phyloP scores from a whole-genome alignment of 2,888 invertebrate species.

The Pegoplata infirma region DNA sequence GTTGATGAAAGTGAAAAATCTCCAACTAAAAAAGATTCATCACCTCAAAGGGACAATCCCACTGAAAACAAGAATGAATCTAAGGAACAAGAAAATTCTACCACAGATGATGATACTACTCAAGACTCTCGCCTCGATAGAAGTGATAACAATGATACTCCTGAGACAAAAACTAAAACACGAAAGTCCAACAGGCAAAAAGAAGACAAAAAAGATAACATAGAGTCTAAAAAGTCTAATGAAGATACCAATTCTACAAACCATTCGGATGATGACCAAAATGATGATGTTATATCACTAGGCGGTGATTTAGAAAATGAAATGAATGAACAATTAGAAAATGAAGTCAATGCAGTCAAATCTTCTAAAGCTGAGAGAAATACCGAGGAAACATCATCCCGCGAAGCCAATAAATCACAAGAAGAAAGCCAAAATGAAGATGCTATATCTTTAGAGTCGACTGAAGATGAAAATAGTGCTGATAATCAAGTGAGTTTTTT shows the following conservation, averaged over 20 bases:
- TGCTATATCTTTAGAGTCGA: conserved; percentile 72
- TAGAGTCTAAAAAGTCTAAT: conserved; percentile 1
- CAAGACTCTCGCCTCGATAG: neutral
- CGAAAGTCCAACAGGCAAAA: conserved; percentile 2
- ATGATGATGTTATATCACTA: conserved; percentile 77
- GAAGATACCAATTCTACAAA: conserved; percentile 27
- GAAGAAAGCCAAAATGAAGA: conserved; percentile 67
- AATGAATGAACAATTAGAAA: conserved; percentile 75
- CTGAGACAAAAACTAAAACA: neutral
- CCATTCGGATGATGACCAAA: conserved; percentile 73
- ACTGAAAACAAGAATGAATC: neutral
- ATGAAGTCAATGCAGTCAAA: conserved; percentile 64
- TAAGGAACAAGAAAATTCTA: neutral
- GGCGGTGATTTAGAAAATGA: conserved; percentile 76
- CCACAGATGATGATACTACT: conserved; percentile 2
- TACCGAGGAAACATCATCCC: conserved; percentile 28
- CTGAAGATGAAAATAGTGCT: conserved; percentile 69
- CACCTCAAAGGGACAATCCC: neutral
- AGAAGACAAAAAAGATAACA: neutral
- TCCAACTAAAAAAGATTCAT: neutral
- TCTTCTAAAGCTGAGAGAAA: conserved; percentile 29
- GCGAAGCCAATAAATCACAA: conserved; percentile 50
- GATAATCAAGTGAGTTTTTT: conserved; percentile 66
- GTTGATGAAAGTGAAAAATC: too few species aligned
- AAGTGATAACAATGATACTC: neutral